A percentile compares a stretch with the other conserved stretches of the same genome.
Evolutionary conservation across 2,888 invertebrate genomes (phyloP).

Genomic region (Pyralis farinalis): DNA sequence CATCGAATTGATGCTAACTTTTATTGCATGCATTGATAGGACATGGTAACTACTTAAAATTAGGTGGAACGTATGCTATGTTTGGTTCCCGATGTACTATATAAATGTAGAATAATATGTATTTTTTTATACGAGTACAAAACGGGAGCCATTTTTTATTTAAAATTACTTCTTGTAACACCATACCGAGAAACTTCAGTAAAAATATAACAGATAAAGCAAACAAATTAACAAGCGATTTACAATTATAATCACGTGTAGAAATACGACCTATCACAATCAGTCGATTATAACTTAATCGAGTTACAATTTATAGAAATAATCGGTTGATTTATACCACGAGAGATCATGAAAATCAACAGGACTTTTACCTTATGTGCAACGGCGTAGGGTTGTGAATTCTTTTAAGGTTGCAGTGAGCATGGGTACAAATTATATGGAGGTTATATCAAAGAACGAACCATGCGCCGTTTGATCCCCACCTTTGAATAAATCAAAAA

Average conservation of each 20-base stretch:
- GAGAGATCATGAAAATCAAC: slow-evolving; percentile 22
- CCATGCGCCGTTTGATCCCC: slow-evolving; percentile 63
- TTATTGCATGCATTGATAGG: too few relatives aligned
- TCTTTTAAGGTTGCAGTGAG: slow-evolving; percentile 17
- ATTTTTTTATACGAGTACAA: too few relatives aligned
- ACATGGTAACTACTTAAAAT: too few relatives aligned
- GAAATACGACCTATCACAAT: slow-evolving; percentile 49
- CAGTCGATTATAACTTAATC: slow-evolving; percentile 76
- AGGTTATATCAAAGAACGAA: slow-evolving; percentile 65
- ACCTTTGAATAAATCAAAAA: slow-evolving; percentile 78
- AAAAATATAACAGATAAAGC: slow-evolving; percentile 20
- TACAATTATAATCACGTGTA: slow-evolving; percentile 30
- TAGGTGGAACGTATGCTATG: too few relatives aligned
- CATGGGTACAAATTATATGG: slow-evolving; percentile 70
- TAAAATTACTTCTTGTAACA: neutral
- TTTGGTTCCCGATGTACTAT: too few relatives aligned
- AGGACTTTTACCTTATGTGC: slow-evolving; percentile 23
- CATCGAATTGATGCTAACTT: too few relatives aligned
- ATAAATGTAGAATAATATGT: too few relatives aligned
- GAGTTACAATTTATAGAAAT: slow-evolving; percentile 79
- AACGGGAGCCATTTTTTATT: too few relatives aligned
- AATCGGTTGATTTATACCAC: slow-evolving; percentile 74
- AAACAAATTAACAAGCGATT: slow-evolving; percentile 17
- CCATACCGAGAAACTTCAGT: slow-evolving; percentile 12
- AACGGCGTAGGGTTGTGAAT: slow-evolving; percentile 23